Evolutionary conservation across 2,888 invertebrate species (phyloP), one percentile per base, ranked within the genome.

Genomic region (Vanessa cardui): DNA sequence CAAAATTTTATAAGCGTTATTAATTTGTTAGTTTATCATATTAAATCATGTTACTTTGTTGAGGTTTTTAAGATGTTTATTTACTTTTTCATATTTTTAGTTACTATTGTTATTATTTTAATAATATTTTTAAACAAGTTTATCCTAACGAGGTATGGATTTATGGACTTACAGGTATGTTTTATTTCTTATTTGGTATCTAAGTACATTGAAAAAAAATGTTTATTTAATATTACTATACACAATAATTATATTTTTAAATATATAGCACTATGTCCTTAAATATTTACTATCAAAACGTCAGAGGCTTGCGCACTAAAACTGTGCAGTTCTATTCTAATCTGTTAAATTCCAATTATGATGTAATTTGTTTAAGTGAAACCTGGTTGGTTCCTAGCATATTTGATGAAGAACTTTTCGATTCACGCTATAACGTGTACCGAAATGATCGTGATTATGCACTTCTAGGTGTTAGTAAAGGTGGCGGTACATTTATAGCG

Each of bases 281-380:
- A 47, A n/a, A 18, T 16, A 52, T 52, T 6, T 52, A 26, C 12
- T 52, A 52, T 26, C 26, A 52, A 52, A 52, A 52, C 6, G 52
- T 52, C 12, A 21, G 26, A 12, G 50, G 52, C 12, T 52, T 52
- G 26, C 52, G 26, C 6, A 52, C 52, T 15, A 52, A 31, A 52
- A 52, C 52, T 26, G 5, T 16, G 26, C 26, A 52, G 12, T 52
- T 52, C 26, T 52, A 26, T 26, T 26, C 26, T 6, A 52, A 52
- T 52, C 15, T 52, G 26, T 59, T 49, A 46, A 54, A 66, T 49
- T 52, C 31, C 18, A 62, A 39, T 56, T 62, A 62, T 56, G 52
- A 46, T 46, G 39, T 56, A 45, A 46, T 59, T 15, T 59, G 15
- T 26, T 16, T 59, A 26, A 59, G 21, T 16, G 59, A 59, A n/a